Percentiles rank a stretch among this genome's conserved stretches.
These are phyloP conservation scores for Aphaenogaster ashmeadi DNA, from an alignment of 1,140 invertebrate species.

Conservation along the genomic window DNA sequence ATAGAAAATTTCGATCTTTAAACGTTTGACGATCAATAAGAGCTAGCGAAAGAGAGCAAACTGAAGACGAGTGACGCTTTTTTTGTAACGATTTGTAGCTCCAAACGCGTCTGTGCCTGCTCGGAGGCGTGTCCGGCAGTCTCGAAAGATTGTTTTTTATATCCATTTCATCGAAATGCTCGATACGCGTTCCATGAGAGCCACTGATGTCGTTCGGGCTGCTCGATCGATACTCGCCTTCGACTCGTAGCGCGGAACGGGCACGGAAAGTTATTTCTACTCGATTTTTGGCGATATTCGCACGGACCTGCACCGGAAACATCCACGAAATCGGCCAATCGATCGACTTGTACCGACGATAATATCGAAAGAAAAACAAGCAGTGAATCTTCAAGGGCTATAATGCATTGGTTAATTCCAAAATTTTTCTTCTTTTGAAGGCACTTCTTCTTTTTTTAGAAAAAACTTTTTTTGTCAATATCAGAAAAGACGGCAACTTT, in stretches of 20 bases:
- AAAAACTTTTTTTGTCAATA: not conserved
- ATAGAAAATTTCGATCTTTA: not conserved
- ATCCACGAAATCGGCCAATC: conserved; percentile 72
- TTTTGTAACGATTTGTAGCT: conserved; percentile 39
- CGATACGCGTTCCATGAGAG: conserved; percentile 36
- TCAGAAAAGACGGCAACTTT: not conserved
- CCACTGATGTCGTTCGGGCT: conserved; percentile 32
- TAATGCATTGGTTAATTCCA: not conserved
- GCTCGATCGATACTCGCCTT: conserved; percentile 64
- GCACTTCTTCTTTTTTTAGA: not conserved
- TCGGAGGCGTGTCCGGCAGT: conserved; percentile 15
- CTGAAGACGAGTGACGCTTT: conserved; percentile 22
- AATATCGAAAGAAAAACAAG: conserved; percentile 1
- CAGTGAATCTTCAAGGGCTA: not conserved
- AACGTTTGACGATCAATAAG: conserved; percentile 34
- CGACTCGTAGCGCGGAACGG: conserved; percentile 52
- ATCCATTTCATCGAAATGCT: conserved; percentile 63
- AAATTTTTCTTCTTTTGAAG: not conserved
- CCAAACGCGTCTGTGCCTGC: conserved; percentile 18
- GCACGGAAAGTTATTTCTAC: conserved; percentile 71
- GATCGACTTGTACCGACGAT: conserved; percentile 5
- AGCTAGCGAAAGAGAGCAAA: not conserved
- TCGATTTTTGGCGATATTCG: conserved; percentile 76
- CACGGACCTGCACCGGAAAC: conserved; percentile 72
- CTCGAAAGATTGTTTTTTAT: conserved; percentile 73